A percentile compares a stretch with the other conserved stretches of the same genome.
phyloP scores from a whole-genome alignment of 2,888 invertebrate species.

The Chymomyza fuscimana region DNA sequence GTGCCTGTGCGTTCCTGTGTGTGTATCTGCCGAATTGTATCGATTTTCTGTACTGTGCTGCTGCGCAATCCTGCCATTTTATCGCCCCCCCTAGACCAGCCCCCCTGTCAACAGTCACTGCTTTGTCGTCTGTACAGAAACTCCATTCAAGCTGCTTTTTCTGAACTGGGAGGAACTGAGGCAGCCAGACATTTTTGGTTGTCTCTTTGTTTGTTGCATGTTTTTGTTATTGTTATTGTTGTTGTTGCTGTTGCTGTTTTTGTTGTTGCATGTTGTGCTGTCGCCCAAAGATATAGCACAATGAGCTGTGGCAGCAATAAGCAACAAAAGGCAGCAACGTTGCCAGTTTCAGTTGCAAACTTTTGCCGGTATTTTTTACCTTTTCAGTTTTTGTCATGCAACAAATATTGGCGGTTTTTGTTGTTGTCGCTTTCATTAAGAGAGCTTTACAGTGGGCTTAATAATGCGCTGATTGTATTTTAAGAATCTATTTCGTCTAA shows the following conservation, averaged over 20 bases:
- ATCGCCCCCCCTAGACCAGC: neutral
- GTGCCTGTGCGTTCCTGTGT: slow-evolving; percentile 27
- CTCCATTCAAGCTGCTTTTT: slow-evolving; percentile 37
- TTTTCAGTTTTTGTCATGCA: slow-evolving; percentile 13
- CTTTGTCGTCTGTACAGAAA: slow-evolving; percentile 34
- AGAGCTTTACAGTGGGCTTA: neutral
- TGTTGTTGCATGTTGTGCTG: slow-evolving; percentile 21
- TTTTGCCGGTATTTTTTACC: slow-evolving; percentile 36
- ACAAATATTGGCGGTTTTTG: slow-evolving; percentile 3
- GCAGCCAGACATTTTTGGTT: slow-evolving; percentile 24
- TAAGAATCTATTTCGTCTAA: too few relatives aligned
- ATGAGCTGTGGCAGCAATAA: slow-evolving; percentile 9
- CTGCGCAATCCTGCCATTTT: neutral
- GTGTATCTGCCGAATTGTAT: slow-evolving; percentile 68
- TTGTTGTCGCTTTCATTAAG: slow-evolving; percentile 7
- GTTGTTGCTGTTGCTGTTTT: neutral
- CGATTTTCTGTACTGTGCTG: slow-evolving; percentile 56
- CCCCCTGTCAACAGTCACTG: slow-evolving; percentile 23
- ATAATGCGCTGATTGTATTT: slow-evolving; percentile 24
- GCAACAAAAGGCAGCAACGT: neutral
- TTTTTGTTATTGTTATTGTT: neutral
- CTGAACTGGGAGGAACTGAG: slow-evolving; percentile 29
- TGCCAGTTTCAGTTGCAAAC: neutral
- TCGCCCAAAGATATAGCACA: slow-evolving; percentile 53
- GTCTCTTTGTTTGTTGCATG: neutral